These are phyloP conservation scores for Clostera curtula DNA, from an alignment of 2,888 invertebrate species.

Conservation along the genomic window DNA sequence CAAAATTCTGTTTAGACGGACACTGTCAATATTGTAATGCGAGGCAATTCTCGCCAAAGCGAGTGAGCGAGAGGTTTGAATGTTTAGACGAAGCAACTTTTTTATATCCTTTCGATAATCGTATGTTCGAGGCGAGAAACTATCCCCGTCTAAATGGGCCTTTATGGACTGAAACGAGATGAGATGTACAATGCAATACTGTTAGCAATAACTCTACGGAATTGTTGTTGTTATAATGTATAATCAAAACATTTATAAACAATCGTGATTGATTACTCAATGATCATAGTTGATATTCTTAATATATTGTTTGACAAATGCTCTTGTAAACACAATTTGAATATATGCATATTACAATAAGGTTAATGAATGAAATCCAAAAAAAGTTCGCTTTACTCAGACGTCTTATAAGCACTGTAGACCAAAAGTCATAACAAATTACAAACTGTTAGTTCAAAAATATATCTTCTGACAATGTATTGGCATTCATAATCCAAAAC, in stretches of 20 bases:
- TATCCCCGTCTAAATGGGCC: too few species aligned
- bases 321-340: conserved; percentile 26
- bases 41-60: too few species aligned
- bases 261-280: conserved; percentile 18
- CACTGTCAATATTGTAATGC: too few species aligned
- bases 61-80: too few species aligned
- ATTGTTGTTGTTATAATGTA: conserved; percentile 12
- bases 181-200: too few species aligned
- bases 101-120: too few species aligned
- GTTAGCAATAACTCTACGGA: conserved; percentile 2
- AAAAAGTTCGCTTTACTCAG: too few species aligned
- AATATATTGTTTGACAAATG: conserved; percentile 27
- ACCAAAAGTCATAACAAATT: conserved; percentile 3
- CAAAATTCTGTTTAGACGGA: too few species aligned
- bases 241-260: conserved; percentile 8
- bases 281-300: conserved; percentile 18
- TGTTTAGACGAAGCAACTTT: too few species aligned
- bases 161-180: too few species aligned
- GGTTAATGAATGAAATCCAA: conserved; percentile 27
- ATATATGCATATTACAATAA: conserved; percentile 24
- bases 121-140: too few species aligned
- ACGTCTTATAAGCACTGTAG: too few species aligned
- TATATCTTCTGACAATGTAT: conserved; percentile 2
- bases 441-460: conserved; percentile 2
- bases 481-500: conserved; percentile 4